These are phyloP conservation scores for Armadillidium nasatum DNA, from an alignment of 1,140 invertebrate species.

Conservation along the genomic window DNA sequence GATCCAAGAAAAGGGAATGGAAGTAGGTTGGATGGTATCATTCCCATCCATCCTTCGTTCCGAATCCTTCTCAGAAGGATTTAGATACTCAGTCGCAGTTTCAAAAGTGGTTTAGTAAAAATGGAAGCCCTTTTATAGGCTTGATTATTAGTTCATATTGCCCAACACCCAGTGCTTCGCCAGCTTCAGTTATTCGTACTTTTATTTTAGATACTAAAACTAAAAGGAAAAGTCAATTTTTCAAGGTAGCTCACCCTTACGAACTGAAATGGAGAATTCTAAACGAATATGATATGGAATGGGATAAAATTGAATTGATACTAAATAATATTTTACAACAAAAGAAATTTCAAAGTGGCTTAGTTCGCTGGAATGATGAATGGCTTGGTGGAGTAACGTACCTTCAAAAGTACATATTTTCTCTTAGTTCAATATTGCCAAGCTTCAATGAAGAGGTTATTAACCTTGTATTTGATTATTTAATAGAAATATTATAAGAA, in stretches of 20 bases:
- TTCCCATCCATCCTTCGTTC: conserved; percentile 61
- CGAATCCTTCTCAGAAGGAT: conserved; percentile 60
- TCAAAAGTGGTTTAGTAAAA: conserved; percentile 58
- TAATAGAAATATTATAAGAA: too few species aligned
- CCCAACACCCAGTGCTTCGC: conserved; percentile 31
- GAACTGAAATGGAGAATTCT: neutral
- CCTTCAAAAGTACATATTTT: neutral
- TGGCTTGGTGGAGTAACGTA: neutral
- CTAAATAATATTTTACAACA: neutral
- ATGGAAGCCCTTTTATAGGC: conserved; percentile 56
- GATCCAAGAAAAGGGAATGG: conserved; percentile 52
- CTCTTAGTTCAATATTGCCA: neutral
- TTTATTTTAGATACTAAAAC: neutral
- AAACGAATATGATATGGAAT: neutral
- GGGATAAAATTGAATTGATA: neutral
- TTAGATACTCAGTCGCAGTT: conserved; percentile 58
- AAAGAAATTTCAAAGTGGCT: neutral
- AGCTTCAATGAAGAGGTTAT: too few species aligned
- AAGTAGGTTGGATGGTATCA: conserved; percentile 63
- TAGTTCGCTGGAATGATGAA: neutral
- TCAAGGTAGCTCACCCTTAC: neutral
- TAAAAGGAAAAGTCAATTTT: neutral
- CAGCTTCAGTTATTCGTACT: neutral
- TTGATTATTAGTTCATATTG: conserved; percentile 59
- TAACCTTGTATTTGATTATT: too few species aligned